Conservation (phyloP, 2,113 vertebrate genomes). For the Equus quagga region DNA sequence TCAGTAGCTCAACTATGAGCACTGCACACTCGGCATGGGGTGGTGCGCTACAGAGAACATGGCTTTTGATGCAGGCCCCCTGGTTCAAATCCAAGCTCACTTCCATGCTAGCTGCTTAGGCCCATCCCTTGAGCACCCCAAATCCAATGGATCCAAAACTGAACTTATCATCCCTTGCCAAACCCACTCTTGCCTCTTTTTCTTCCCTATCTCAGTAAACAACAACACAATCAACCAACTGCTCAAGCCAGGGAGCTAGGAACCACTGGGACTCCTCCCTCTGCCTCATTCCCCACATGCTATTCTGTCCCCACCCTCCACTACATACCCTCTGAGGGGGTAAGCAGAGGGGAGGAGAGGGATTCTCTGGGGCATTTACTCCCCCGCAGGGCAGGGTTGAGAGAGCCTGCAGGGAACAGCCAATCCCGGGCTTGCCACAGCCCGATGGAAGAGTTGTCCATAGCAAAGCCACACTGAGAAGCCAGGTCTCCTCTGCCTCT, state of each 20-base stretch:
- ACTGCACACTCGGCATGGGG: neutral
- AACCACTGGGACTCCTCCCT: neutral
- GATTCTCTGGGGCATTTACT: neutral
- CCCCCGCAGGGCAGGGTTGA: neutral
- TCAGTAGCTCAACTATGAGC: neutral
- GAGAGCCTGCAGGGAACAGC: neutral
- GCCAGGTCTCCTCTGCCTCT: neutral
- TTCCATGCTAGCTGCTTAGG: neutral
- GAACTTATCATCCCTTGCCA: neutral
- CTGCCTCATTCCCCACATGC: neutral
- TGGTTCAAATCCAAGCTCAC: neutral
- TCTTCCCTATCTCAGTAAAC: neutral
- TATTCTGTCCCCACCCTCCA: neutral
- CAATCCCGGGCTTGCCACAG: neutral
- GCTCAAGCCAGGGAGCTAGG: neutral
- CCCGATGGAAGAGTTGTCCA: neutral
- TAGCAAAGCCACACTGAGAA: neutral
- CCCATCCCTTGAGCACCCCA: neutral
- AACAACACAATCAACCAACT: neutral
- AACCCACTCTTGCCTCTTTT: neutral
- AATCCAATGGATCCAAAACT: neutral
- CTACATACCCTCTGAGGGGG: neutral
- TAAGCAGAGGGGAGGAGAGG: neutral
- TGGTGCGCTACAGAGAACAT: neutral
- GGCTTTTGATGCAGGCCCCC: neutral